Conservation (phyloP, 2,113 vertebrate genomes). For the Poeciliopsis retropinna region DNA sequence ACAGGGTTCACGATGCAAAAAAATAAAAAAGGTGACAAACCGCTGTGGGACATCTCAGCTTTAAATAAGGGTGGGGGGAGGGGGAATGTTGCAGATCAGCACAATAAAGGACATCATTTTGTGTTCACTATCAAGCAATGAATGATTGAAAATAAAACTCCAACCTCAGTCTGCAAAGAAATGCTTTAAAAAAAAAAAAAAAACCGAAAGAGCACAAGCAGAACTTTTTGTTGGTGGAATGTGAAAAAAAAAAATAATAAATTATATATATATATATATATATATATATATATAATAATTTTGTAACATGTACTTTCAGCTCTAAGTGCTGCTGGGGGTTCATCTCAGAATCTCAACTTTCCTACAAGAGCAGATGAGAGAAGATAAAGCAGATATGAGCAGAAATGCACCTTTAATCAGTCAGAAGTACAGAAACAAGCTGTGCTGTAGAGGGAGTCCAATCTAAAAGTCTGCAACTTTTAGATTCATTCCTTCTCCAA, state of each 20-base stretch:
- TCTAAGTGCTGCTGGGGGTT: conserved; percentile 42
- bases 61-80: background rate
- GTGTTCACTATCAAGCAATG: background rate
- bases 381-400: conserved; percentile 28
- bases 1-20: conserved; percentile 49
- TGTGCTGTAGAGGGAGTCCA: background rate
- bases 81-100: background rate
- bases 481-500: too few relatives aligned
- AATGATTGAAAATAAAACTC: background rate
- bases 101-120: background rate
- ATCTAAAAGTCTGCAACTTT: too few relatives aligned
- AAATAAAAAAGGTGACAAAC: conserved; percentile 31
- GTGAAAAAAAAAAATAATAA: too few relatives aligned
- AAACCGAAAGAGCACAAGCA: background rate
- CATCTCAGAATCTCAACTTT: conserved; percentile 60
- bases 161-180: background rate
- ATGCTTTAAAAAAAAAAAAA: background rate
- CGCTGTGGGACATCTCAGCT: conserved; percentile 14
- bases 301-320: conserved; percentile 49
- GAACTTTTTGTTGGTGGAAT: background rate
- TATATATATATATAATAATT: conserved; percentile 9
- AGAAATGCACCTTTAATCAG: conserved; percentile 33
- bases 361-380: conserved; percentile 25
- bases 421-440: background rate
- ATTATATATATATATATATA: background rate